Base-by-base conservation (phyloP, 2,888 invertebrate genomes). In the Nemapogon koenigi region DNA sequence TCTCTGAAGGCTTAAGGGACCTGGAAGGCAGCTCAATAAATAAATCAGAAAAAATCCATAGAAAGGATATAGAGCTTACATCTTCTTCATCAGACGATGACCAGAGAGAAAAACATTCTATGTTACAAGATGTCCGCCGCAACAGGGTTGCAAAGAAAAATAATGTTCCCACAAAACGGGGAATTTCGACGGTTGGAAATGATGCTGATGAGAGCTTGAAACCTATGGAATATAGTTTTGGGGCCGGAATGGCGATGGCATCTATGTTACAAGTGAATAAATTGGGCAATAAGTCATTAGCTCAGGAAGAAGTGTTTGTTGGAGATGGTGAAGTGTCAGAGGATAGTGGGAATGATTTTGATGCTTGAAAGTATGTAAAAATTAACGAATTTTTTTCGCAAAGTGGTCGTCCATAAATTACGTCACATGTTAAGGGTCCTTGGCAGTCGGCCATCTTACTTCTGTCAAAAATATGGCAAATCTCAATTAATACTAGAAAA, bases 311-410 rank as follows among this genome's bases (percentile, higher is more conserved):
- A 16, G 65, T 75, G 1, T 79, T 76, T 48, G 55, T 62, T n/a
- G 80, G 76, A 0, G 66, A 72, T 19, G 80, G 80, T 0, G 75
- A 79, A 35, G 72, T 78, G 0, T 76, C 76, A 0, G 51, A 59
- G n/a, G 80, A 80, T 33, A 79, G 78, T 43, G 80, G 80, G 0
- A 71, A 79, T 40, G 78, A 79, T 45, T 73, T 70, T 36, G 66
- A 71, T 17, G 59, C 61, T 2, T 64, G 48, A 39, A n/a, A n/a
- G n/a, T n/a, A n/a, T n/a, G n/a, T n/a, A n/a, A n/a, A n/a, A n/a
- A n/a, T n/a, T n/a, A n/a, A n/a, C n/a, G n/a, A n/a, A n/a, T n/a
- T n/a, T n/a, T n/a, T n/a, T n/a, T n/a, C n/a, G n/a, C n/a, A n/a
- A n/a, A n/a, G n/a, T n/a, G n/a, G n/a, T n/a, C n/a, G n/a, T n/a